Base-by-base conservation (phyloP, 23 tunicate species). In the Halocynthia aurantium region DNA sequence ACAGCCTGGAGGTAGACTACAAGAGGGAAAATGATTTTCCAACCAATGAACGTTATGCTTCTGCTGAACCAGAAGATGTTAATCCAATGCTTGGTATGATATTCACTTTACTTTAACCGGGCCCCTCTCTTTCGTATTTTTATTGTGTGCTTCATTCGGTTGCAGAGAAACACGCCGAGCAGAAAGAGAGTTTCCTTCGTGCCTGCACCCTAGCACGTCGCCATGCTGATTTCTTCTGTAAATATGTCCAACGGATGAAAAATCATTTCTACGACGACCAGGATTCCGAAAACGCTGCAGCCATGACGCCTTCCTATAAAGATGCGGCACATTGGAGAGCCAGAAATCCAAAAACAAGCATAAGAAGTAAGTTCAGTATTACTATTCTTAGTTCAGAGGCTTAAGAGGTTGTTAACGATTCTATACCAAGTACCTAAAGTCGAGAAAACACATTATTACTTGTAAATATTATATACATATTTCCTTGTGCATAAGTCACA, bases 141-240 rank as follows among this genome's bases (percentile, higher is more conserved):
- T 77, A 44, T 53, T 77, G 11, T 2, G 1, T 15, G 18, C 44
- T 8, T 8, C 44, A 31, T 74, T 58, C 15, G 73, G n/a, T n/a
- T 21, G 18, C 85, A 92, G 98, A 84, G 7, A 86, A 83, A 62
- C 98, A 92, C 77, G 78, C 74, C 52, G 92, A 86, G 20, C 91
- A 92, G 57, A 92, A 92, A 56, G 86, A 76, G 9, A 76, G 77
- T 11, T 92, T 92, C 61, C 84, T 92, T 52, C 90, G 82, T 62
- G 86, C 92, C 22, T 92, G 98, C 79, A 92, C 92, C 12, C 75
- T 86, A 50, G 98, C 84, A 8, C 82, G 98, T 10, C 77, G 84
- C 61, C 80, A 87, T 6, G 81, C 85, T 8, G 84, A 72, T 52
- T 84, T 87, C 44, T 86, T 92, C 52, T 69, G 60, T 8, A 92